These are phyloP conservation scores for Entomyzon cyanotis DNA, from an alignment of 2,113 vertebrate species.

Conservation along the genomic window DNA sequence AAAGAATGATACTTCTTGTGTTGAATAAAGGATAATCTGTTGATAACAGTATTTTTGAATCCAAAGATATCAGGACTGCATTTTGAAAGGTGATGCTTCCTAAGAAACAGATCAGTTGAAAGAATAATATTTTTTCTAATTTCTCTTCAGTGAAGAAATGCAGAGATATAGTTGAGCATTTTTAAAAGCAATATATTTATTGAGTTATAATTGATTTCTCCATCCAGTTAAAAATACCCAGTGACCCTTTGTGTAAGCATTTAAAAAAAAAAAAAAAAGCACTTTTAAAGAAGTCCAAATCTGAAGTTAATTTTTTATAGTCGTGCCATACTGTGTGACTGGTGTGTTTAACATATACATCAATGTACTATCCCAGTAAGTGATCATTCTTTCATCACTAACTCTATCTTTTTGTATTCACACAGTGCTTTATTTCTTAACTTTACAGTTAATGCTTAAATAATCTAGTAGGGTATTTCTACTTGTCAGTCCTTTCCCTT, in stretches of 20 bases:
- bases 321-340: rapidly evolving
- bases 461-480: background rate
- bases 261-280: background rate
- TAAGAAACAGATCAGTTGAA: background rate
- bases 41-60: background rate
- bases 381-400: background rate
- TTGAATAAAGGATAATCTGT: background rate
- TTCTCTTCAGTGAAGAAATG: background rate
- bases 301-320: background rate
- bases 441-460: background rate
- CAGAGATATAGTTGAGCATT: background rate
- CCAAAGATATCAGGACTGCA: background rate
- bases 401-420: background rate
- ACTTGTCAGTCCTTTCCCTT: background rate
- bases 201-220: background rate
- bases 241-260: background rate
- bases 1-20: background rate
- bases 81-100: background rate
- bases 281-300: background rate
- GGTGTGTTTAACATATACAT: background rate
- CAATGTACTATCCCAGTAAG: background rate
- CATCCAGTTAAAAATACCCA: background rate
- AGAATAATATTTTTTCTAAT: background rate
- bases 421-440: background rate
- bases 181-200: background rate